These are phyloP conservation scores for Colinus virginianus DNA, from an alignment of 2,113 vertebrate genomes.

Conservation along the genomic window DNA sequence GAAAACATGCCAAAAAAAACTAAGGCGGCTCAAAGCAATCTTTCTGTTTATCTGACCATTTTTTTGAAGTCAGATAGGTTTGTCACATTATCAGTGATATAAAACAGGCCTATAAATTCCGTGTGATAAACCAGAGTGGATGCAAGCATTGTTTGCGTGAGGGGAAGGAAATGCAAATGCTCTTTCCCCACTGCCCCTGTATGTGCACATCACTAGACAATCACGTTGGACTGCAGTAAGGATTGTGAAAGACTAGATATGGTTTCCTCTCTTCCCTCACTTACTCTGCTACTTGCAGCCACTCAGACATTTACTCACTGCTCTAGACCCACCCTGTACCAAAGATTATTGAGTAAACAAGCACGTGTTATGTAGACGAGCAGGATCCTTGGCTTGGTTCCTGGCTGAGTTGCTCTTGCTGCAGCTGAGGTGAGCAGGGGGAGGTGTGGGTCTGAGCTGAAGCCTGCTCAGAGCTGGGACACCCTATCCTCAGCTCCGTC, in stretches of 20 bases:
- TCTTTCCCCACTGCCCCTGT: neutral
- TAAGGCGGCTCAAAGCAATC: neutral
- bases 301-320: neutral
- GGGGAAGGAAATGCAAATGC: neutral
- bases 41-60: neutral
- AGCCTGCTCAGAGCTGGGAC: neutral
- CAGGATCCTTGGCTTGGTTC: neutral
- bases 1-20: neutral
- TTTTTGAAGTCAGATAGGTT: neutral
- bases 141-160: neutral
- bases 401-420: neutral
- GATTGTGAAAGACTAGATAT: neutral
- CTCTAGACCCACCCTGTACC: neutral
- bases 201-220: neutral
- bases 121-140: neutral
- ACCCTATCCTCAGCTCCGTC: neutral
- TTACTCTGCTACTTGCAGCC: neutral
- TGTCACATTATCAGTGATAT: neutral
- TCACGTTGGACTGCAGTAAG: neutral
- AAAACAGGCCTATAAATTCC: neutral
- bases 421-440: neutral
- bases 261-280: neutral
- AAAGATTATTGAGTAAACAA: neutral
- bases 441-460: neutral
- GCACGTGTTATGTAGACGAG: neutral